These are phyloP conservation scores for Teleopsis dalmanni DNA, from an alignment of 1,140 invertebrate species.

Conservation along the genomic window DNA sequence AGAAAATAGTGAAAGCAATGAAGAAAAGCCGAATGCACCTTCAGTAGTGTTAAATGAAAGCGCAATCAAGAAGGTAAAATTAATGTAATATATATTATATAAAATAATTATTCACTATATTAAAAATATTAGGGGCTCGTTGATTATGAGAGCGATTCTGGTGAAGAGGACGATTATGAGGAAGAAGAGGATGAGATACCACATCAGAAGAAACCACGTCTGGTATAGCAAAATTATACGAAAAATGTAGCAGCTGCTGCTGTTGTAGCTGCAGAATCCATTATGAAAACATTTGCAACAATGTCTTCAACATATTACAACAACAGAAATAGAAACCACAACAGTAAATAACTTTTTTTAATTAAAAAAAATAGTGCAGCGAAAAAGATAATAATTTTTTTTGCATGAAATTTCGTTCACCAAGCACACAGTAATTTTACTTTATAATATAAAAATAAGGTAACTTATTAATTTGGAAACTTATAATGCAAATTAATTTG, in stretches of 20 bases:
- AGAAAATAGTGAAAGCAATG: slow-evolving; percentile 5
- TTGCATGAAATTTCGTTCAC: no score
- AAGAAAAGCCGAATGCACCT: not conserved
- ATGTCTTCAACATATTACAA: slow-evolving; percentile 13
- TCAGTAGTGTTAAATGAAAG: slow-evolving; percentile 7
- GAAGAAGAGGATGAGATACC: slow-evolving; percentile 58
- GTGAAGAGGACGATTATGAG: slow-evolving; percentile 90
- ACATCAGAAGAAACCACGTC: slow-evolving; percentile 40
- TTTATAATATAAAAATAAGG: no score
- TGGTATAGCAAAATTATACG: slow-evolving; percentile 33
- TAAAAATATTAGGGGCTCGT: slow-evolving; percentile 66
- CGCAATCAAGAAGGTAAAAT: slow-evolving; percentile 16
- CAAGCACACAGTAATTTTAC: no score
- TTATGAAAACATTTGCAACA: slow-evolving; percentile 28
- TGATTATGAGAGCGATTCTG: slow-evolving; percentile 92
- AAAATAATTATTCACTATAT: not conserved
- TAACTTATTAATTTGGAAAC: no score
- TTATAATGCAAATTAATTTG: no score
- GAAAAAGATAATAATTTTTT: no score
- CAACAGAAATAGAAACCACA: slow-evolving; percentile 1
- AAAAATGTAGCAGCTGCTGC: slow-evolving; percentile 12
- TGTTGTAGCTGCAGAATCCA: slow-evolving; percentile 26
- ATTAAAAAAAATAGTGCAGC: no score
- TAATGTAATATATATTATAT: not conserved
- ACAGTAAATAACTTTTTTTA: no score